Percentiles rank a stretch among this genome's conserved stretches.
These are phyloP conservation scores for Aurelia coerulea DNA, from an alignment of 30 jellyfish, hydroid and myxozoan genomes.

Conservation along the genomic window DNA sequence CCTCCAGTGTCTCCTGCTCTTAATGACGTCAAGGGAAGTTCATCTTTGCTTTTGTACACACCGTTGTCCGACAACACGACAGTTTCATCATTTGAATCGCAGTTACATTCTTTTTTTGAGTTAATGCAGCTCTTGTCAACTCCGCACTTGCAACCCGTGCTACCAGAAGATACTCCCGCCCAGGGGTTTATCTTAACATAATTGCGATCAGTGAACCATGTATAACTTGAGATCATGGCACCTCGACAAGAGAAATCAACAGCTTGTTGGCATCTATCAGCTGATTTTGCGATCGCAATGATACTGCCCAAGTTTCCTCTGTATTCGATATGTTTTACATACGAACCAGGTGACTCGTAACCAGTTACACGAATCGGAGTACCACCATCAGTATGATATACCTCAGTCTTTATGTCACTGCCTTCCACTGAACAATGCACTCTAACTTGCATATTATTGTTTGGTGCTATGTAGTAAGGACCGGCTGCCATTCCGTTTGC, in stretches of 20 bases:
- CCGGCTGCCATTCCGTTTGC: background rate
- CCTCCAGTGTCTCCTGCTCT: slow-evolving; percentile 39
- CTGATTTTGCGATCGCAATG: slow-evolving; percentile 1
- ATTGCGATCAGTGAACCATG: slow-evolving; percentile 38
- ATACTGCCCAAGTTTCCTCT: slow-evolving; percentile 31
- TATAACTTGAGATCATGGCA: background rate
- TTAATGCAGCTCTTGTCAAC: background rate
- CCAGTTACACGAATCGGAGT: background rate
- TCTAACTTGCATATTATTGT: background rate
- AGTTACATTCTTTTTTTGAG: background rate
- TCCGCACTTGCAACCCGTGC: slow-evolving; percentile 6
- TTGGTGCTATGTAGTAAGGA: slow-evolving; percentile 1
- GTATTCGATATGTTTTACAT: background rate
- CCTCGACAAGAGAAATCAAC: background rate
- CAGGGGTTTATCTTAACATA: background rate
- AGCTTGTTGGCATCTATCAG: slow-evolving; percentile 34
- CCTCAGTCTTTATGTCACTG: background rate
- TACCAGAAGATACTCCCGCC: slow-evolving; percentile 16
- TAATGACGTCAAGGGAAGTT: slow-evolving; percentile 4
- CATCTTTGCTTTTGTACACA: background rate
- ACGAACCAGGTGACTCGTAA: slow-evolving; percentile 7
- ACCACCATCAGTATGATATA: slow-evolving; percentile 7
- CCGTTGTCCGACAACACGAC: slow-evolving; percentile 1
- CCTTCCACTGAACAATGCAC: slow-evolving; percentile 2
- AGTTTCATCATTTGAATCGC: background rate